A percentile compares a stretch with the other conserved stretches of the same genome.
Evolutionary conservation across 2,888 invertebrate species (phyloP).

Genomic region (Watsonalla cultraria): DNA sequence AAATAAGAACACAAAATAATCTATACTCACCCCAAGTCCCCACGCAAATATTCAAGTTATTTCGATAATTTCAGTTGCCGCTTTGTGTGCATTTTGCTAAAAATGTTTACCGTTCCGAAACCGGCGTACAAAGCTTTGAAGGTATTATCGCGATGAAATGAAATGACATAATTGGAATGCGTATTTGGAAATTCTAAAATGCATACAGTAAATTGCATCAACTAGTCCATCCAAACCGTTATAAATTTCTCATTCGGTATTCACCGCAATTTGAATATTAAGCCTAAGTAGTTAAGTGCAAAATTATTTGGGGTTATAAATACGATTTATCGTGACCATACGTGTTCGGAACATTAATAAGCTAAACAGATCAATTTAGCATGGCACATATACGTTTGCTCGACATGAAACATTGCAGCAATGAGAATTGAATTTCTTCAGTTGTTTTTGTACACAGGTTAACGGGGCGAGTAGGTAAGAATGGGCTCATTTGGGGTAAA

Average conservation of each 20-base stretch:
- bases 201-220: constrained; percentile 21
- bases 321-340: neutral
- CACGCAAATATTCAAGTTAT: neutral
- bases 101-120: neutral
- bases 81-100: neutral
- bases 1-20: too few relatives aligned
- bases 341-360: neutral
- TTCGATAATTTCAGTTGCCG: neutral
- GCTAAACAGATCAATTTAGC: neutral
- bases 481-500: too few relatives aligned
- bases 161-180: constrained; percentile 27
- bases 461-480: too few relatives aligned
- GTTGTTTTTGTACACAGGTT: too few relatives aligned
- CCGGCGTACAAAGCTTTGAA: constrained; percentile 9
- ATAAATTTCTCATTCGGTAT: constrained; percentile 32
- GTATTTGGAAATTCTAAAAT: constrained; percentile 20
- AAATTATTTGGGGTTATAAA: constrained; percentile 1
- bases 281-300: neutral
- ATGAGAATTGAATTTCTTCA: too few relatives aligned
- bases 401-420: too few relatives aligned
- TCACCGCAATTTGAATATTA: constrained; percentile 22
- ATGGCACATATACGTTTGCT: neutral
- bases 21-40: neutral
- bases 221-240: constrained; percentile 22
- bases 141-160: constrained; percentile 14